Evolutionary conservation across 2,888 invertebrate genomes (phyloP), one percentile per base, ranked within the genome.

Genomic region (Netelia melanura): DNA sequence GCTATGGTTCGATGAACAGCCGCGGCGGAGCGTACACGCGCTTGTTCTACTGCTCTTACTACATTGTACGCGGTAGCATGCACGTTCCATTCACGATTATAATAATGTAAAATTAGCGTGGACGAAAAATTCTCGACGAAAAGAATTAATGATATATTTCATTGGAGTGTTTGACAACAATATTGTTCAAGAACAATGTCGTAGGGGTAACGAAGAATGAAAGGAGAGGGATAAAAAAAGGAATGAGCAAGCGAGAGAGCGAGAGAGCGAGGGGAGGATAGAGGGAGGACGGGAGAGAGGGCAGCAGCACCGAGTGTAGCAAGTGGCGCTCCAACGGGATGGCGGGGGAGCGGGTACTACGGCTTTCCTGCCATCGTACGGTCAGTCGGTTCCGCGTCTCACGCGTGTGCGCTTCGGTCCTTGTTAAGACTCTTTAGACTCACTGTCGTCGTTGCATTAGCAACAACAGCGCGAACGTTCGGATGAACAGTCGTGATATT

Each of bases 341-440:
- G 56, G 56, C 21, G 64, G 44, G 58, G 80, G 48, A 21, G 56
- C 8, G 64, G 43, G 52, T 71, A 10, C 21, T 58, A 58, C 21
- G 21, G 54, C 56, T 65, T 17, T 52, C n/a, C 54, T 79, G 74
- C 75, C 71, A 48, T 38, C 61, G 74, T 52, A 44, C 56, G 44
- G 75, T 86, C 89, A 91, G 91, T 91, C 86, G 88, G 87, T 87
- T 86, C 87, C 91, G 90, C 91, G 91, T 88, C 85, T 86, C 61
- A 82, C 89, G 90, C 89, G 91, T 90, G 90, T 90, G 88, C 82
- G 85, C 86, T 80, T 89, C 81, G 82, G 54, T 58, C 75, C 10
- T 64, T 43, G 64, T 58, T 25, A 1, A 14, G 11, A 8, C n/a
- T 75, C 10, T 30, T 30, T 21, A 25, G 43, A 23, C 44, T 74